phyloP scores from a whole-genome alignment of 1,140 invertebrate genomes.

The Calliopsis andreniformis region DNA sequence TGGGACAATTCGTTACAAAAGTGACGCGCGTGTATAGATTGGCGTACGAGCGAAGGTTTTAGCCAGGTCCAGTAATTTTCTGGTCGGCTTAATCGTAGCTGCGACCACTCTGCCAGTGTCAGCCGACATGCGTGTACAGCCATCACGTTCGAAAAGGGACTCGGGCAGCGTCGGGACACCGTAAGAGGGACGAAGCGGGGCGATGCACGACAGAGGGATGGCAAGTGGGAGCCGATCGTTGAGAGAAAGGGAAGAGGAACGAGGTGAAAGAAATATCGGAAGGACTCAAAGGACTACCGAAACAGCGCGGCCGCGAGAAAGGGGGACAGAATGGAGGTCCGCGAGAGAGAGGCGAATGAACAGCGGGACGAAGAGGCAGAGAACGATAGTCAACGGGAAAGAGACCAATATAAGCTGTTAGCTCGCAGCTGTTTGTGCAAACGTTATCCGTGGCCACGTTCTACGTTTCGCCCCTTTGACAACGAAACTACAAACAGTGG shows the following conservation, averaged over 20 bases:
- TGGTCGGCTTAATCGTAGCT: constrained; percentile 43
- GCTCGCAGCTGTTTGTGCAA: constrained; percentile 65
- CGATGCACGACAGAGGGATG: neutral
- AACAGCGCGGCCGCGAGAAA: neutral
- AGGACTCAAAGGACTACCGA: neutral
- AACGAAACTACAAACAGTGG: constrained; percentile 58
- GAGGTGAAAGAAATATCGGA: neutral
- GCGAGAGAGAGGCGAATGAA: neutral
- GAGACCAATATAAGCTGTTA: constrained; percentile 65
- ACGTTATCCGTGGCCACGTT: constrained; percentile 58
- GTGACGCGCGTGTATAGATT: constrained; percentile 22
- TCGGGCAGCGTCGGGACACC: neutral
- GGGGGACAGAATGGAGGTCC: constrained; percentile 6
- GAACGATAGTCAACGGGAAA: constrained; percentile 38
- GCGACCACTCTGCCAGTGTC: neutral
- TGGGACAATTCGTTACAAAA: constrained; percentile 39
- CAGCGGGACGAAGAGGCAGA: neutral
- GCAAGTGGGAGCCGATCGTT: neutral
- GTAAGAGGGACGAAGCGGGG: neutral
- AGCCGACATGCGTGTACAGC: constrained; percentile 5
- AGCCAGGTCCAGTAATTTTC: constrained; percentile 36
- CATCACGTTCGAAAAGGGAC: constrained; percentile 8
- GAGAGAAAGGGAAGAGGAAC: neutral
- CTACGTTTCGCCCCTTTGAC: constrained; percentile 59
- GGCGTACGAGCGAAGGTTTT: constrained; percentile 26